Conservation (phyloP, 2,888 invertebrate genomes). For the Plebejus melissa region DNA sequence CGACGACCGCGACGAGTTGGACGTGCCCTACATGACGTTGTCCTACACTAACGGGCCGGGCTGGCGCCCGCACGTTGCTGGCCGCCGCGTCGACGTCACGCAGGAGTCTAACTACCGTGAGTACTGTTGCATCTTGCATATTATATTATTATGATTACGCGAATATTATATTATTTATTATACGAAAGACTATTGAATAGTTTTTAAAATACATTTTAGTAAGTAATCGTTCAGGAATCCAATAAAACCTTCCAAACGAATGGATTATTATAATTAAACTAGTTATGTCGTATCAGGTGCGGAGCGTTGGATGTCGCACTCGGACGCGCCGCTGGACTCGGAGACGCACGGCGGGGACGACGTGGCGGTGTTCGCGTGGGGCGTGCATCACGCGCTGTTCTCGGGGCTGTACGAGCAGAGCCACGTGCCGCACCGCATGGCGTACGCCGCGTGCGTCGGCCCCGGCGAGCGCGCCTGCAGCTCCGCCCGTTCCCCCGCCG, state of each 20-base stretch:
- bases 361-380: conserved; percentile 84
- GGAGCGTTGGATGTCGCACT: not conserved
- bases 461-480: conserved; percentile 62
- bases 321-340: not conserved
- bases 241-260: no score
- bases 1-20: conserved; percentile 57
- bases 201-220: no score
- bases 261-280: no score
- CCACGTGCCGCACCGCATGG: conserved; percentile 63
- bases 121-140: conserved; percentile 30
- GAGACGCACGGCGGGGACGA: conserved; percentile 85
- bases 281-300: not conserved
- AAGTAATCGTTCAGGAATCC: no score
- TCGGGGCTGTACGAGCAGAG: conserved; percentile 87
- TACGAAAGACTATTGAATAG: no score
- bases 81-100: conserved; percentile 58
- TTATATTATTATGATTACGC: no score
- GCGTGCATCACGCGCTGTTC: conserved; percentile 86
- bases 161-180: no score
- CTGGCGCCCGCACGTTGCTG: conserved; percentile 50
- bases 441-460: conserved; percentile 79
- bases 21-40: conserved; percentile 72
- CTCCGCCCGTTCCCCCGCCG: conserved; percentile 31
- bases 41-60: conserved; percentile 80
- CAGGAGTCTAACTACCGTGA: conserved; percentile 35